Evolutionary conservation across 2,797 vertebrate genomes (phyloP).

Genomic region (Micropoecilia bifurca): DNA sequence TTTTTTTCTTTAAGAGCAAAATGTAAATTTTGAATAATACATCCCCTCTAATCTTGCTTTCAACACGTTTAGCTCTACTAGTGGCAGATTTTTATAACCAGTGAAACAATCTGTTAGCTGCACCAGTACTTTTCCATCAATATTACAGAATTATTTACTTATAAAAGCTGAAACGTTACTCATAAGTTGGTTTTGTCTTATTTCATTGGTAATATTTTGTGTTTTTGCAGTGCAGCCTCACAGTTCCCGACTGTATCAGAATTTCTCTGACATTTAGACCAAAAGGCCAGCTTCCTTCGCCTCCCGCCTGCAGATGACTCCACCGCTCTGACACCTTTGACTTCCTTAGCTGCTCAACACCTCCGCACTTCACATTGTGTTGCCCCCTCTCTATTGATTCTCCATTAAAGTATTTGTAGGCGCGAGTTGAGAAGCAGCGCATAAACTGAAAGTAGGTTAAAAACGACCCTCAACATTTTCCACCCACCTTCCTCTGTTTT

Average conservation of each 20-base stretch:
- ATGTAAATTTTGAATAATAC: too few species aligned
- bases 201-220: too few species aligned
- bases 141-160: too few species aligned
- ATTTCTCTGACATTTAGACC: conserved; percentile 6
- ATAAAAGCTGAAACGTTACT: too few species aligned
- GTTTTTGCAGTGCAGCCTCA: background rate
- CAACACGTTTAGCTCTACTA: too few species aligned
- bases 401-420: background rate
- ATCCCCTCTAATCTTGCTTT: too few species aligned
- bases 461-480: conserved; percentile 31
- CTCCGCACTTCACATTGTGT: background rate
- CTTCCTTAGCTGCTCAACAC: background rate
- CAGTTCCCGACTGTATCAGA: background rate
- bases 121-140: too few species aligned
- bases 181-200: too few species aligned
- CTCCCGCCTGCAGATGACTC: conserved; percentile 10
- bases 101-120: too few species aligned
- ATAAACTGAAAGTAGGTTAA: conserved; percentile 50
- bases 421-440: background rate
- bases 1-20: too few species aligned
- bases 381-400: background rate
- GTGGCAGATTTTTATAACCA: too few species aligned
- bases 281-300: conserved; percentile 32
- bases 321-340: background rate
- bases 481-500: background rate